These are phyloP conservation scores for Crotalus horridus DNA, from an alignment of 2,113 vertebrate species.

Conservation along the genomic window DNA sequence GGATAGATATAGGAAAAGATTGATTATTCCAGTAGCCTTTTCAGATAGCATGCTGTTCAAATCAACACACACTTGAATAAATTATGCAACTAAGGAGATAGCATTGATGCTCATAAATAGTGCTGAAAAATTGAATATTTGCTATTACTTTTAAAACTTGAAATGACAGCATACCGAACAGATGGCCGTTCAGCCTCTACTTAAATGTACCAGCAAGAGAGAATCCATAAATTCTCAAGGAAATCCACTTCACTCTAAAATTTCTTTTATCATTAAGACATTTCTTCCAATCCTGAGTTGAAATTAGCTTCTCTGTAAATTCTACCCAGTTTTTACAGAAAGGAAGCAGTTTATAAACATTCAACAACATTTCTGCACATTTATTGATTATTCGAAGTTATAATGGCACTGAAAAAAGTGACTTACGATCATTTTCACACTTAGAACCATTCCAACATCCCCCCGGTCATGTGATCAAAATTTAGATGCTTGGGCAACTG, in stretches of 20 bases:
- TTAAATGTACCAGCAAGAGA: not conserved
- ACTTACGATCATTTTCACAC: too few species aligned
- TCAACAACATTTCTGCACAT: not conserved
- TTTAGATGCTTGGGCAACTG: too few species aligned
- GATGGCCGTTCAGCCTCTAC: not conserved
- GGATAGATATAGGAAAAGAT: not conserved
- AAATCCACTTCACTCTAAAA: not conserved
- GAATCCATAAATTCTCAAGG: not conserved
- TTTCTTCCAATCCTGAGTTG: not conserved
- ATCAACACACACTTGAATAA: conserved; percentile 29
- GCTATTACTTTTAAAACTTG: not conserved
- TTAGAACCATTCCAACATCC: too few species aligned
- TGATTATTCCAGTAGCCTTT: conserved; percentile 9
- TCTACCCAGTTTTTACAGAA: not conserved
- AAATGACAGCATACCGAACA: not conserved
- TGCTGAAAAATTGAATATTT: not conserved
- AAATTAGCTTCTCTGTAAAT: not conserved
- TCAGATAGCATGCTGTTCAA: not conserved
- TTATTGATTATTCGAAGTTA: too few species aligned
- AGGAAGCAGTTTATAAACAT: too few species aligned
- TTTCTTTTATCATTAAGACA: not conserved
- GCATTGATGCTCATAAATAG: not conserved
- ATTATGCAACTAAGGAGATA: conserved; percentile 27
- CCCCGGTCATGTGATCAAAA: too few species aligned
- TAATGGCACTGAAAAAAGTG: too few species aligned